These are phyloP conservation scores for Bugula neritina DNA, from an alignment of 2,888 invertebrate genomes.

Conservation along the genomic window DNA sequence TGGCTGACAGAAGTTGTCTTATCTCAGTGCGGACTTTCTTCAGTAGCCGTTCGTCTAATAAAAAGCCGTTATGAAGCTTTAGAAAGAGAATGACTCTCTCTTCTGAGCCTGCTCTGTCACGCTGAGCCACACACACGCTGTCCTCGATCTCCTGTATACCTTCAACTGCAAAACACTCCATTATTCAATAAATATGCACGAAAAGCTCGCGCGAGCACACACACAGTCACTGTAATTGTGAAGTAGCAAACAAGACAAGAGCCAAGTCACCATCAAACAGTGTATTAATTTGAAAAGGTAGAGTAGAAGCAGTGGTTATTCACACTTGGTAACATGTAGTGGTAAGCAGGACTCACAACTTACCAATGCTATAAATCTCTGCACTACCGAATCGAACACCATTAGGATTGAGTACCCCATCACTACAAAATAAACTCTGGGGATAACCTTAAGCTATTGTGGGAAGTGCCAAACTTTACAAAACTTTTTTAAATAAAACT, in stretches of 20 bases:
- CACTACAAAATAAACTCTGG: constrained; percentile 53
- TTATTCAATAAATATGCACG: too few relatives aligned
- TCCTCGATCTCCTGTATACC: constrained; percentile 57
- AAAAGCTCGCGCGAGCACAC: too few relatives aligned
- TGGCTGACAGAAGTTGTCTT: constrained; percentile 54
- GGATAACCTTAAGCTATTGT: too few relatives aligned
- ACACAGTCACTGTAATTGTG: too few relatives aligned
- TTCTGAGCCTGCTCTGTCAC: constrained; percentile 52
- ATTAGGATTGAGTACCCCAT: constrained; percentile 59
- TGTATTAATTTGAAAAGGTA: too few relatives aligned
- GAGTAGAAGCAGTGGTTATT: too few relatives aligned
- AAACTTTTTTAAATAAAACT: too few relatives aligned
- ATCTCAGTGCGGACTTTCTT: constrained; percentile 53
- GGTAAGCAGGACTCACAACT: too few relatives aligned
- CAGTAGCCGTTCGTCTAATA: constrained; percentile 52
- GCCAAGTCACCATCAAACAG: too few relatives aligned
- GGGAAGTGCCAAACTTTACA: too few relatives aligned
- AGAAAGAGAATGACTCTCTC: constrained; percentile 59
- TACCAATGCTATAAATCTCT: constrained; percentile 60
- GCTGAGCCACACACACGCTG: constrained; percentile 58
- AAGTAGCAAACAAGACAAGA: too few relatives aligned
- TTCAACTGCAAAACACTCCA: constrained; percentile 57
- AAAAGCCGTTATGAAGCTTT: constrained; percentile 52
- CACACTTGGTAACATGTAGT: too few relatives aligned
- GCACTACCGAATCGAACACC: constrained; percentile 61